Evolutionary conservation across 2,888 invertebrate genomes (phyloP).

Genomic region (Luffia ferchaultella): DNA sequence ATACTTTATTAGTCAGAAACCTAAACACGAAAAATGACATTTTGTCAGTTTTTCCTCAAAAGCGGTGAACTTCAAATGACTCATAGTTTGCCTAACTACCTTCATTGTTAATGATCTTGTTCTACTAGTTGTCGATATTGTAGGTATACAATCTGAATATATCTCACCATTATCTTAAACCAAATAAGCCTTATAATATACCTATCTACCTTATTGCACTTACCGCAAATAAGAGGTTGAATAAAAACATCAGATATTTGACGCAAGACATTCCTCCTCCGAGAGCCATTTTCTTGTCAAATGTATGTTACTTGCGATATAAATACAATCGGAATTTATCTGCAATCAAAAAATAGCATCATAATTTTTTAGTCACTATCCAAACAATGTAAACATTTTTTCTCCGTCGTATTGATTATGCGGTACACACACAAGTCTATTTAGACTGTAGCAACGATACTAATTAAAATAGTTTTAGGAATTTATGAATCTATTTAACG

Average conservation of each 20-base stretch:
- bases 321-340: slow-evolving; percentile 28
- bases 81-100: too few relatives aligned
- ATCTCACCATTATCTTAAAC: too few relatives aligned
- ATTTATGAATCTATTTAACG: neutral
- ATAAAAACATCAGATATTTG: slow-evolving; percentile 87
- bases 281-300: slow-evolving; percentile 70
- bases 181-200: too few relatives aligned
- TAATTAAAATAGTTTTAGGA: neutral
- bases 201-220: too few relatives aligned
- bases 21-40: too few relatives aligned
- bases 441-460: neutral
- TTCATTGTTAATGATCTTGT: too few relatives aligned
- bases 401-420: neutral
- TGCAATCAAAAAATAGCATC: slow-evolving; percentile 46
- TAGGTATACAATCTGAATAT: too few relatives aligned
- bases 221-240: slow-evolving; percentile 90
- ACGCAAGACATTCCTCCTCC: slow-evolving; percentile 86
- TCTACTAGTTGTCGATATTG: too few relatives aligned
- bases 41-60: too few relatives aligned
- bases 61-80: too few relatives aligned
- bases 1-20: too few relatives aligned
- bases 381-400: slow-evolving; percentile 5
- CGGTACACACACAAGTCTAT: neutral
- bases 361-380: slow-evolving; percentile 16
- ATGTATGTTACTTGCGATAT: slow-evolving; percentile 26